Evolutionary conservation across 1,140 invertebrate species (phyloP), one percentile per base, ranked within the genome.

Genomic region (Muscidifurax raptorellus): DNA sequence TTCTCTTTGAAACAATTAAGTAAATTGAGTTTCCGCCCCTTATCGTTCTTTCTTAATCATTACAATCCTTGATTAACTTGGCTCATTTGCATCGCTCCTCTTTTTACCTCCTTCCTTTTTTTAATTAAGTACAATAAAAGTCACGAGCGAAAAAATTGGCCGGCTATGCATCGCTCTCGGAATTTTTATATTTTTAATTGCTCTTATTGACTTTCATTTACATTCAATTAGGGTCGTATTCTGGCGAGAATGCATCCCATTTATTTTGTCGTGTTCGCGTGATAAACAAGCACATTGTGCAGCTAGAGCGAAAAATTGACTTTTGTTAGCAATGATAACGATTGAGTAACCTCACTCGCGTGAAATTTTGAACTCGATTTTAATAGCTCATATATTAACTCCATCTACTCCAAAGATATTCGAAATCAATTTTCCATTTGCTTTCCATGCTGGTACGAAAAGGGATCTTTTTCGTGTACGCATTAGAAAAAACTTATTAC

Each of bases 1-100:
- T 15, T 22, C 22, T n/a, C 64, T 83, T 83, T 71, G 18, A 52
- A 71, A 67, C 83, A 84, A 80, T 84, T 80, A 84, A 79, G 76
- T 80, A 72, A 80, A 84, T 84, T 74, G 47, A 79, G 28, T 79
- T 84, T 44, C 67, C 67, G 64, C 67, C 36, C 30, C 32, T 83
- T 83, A 79, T 83, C 82, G 66, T 59, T 67, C 6, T 72, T 71
- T 72, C 66, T 79, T 72, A 27, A 32, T n/a, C 66, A 72, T 78
- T 59, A 36, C 66, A 59, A 83, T 78, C 22, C 82, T 78, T 83
- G 75, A 83, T 83, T 79, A 83, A 79, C 18, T 52, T 59, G 9
- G 30, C 18, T 52, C 44, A 67, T 83, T 83, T 64, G 18, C 75
- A 59, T 79, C 22, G 32, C 18, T 75, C 15, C 22, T 81, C 28